A percentile compares a stretch with the other conserved stretches of the same genome.
Conservation (phyloP, 2,113 vertebrate species). For the Sakesphorus luctuosus region DNA sequence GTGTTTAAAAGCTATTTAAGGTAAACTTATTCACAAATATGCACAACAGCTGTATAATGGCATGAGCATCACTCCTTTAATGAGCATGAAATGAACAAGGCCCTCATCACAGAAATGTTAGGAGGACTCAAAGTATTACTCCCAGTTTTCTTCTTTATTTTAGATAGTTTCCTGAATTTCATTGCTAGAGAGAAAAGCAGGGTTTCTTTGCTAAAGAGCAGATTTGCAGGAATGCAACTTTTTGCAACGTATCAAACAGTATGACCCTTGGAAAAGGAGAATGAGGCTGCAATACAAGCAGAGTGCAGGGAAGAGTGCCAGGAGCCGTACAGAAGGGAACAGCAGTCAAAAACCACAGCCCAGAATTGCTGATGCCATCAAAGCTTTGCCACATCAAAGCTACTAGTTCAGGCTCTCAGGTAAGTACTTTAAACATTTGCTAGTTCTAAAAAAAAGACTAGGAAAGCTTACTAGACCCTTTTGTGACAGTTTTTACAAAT, state of each 20-base stretch:
- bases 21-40: background rate
- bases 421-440: background rate
- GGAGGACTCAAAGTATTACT: background rate
- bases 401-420: background rate
- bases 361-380: background rate
- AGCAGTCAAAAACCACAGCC: background rate
- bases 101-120: accelerated
- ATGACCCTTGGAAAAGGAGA: background rate
- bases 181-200: background rate
- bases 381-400: background rate
- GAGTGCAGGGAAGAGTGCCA: background rate
- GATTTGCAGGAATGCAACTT: background rate
- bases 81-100: background rate
- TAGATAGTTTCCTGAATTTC: background rate
- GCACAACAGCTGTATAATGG: background rate
- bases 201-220: background rate
- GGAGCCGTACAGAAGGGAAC: background rate
- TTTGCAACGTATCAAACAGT: background rate
- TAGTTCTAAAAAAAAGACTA: background rate
- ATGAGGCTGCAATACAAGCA: background rate
- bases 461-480: background rate
- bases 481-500: background rate
- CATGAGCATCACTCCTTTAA: background rate
- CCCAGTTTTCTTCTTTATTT: background rate
- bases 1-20: background rate